These are phyloP conservation scores for Corythaeola cristata DNA, from an alignment of 2,113 vertebrate species.

Conservation along the genomic window DNA sequence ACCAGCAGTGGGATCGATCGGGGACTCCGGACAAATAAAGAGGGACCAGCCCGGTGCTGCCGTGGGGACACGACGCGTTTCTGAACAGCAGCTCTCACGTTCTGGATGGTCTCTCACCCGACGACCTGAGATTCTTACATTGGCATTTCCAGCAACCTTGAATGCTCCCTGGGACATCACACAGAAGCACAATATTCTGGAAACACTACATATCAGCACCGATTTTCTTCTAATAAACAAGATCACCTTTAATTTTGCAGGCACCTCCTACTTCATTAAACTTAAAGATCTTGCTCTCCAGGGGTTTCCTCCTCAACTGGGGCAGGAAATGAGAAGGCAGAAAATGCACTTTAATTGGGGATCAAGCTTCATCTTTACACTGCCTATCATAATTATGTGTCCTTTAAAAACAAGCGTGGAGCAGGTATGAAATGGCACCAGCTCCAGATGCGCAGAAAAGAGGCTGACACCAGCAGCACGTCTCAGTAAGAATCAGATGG, in stretches of 20 bases:
- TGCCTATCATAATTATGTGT: neutral
- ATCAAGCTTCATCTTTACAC: neutral
- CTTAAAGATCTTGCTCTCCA: neutral
- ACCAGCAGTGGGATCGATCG: neutral
- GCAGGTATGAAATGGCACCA: slow-evolving; percentile 4
- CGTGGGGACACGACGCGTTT: accelerated
- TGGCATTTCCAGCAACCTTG: neutral
- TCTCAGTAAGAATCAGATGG: neutral
- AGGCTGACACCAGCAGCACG: neutral
- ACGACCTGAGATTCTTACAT: neutral
- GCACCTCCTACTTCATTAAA: slow-evolving; percentile 3
- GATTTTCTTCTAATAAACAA: neutral
- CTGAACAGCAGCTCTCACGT: accelerated
- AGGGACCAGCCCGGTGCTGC: neutral
- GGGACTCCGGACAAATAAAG: neutral
- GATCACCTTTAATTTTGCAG: neutral
- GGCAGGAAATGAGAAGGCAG: neutral
- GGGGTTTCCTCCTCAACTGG: neutral
- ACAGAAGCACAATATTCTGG: neutral
- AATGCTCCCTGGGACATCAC: neutral
- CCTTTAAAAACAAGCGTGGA: neutral
- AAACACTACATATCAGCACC: neutral
- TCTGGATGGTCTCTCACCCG: neutral
- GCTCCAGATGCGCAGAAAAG: neutral
- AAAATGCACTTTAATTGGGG: neutral